Conservation (phyloP, 2,888 invertebrate species). For the Escarpia spicata region DNA sequence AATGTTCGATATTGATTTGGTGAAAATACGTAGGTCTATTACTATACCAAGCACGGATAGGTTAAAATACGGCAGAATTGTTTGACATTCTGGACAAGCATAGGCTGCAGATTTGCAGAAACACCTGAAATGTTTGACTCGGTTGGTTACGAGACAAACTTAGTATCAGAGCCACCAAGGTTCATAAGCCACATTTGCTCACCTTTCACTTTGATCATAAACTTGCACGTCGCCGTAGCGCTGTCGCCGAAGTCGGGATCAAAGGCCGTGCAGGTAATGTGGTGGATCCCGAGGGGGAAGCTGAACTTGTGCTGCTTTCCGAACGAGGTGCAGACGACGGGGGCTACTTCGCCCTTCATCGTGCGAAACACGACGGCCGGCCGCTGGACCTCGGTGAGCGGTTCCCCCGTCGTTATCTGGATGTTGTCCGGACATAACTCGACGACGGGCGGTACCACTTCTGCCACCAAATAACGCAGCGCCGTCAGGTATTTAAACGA, state of each 20-base stretch:
- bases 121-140: no score
- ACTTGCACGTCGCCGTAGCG: conserved; percentile 34
- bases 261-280: conserved; percentile 38
- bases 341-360: conserved; percentile 29
- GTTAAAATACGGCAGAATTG: no score
- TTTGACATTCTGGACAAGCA: no score
- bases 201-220: conserved; percentile 39
- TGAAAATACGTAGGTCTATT: background rate
- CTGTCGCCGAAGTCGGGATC: conserved; percentile 40
- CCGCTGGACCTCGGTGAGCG: conserved; percentile 28
- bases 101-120: no score
- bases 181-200: conserved; percentile 14
- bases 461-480: conserved; percentile 30
- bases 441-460: conserved; percentile 36
- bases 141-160: no score
- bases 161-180: background rate
- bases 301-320: conserved; percentile 27
- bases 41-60: no score
- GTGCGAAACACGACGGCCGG: conserved; percentile 28
- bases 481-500: background rate
- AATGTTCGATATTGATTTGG: background rate
- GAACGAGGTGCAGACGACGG: conserved; percentile 39
- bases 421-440: conserved; percentile 37
- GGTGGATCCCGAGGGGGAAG: conserved; percentile 39
- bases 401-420: conserved; percentile 31